Base-by-base conservation (phyloP, 92 coral and sea anemone species). In the Zoanthus sansibaricus region DNA sequence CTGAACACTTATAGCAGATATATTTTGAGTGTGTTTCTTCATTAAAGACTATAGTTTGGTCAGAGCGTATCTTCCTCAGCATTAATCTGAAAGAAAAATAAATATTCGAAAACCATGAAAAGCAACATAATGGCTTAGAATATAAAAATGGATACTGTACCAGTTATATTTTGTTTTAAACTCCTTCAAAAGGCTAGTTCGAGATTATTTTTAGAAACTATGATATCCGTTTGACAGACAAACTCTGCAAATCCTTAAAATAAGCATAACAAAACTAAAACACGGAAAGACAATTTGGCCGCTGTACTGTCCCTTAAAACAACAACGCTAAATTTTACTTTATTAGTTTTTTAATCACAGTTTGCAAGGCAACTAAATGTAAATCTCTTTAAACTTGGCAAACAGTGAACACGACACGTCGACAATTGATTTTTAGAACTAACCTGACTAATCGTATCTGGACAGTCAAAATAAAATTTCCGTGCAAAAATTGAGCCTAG, bases 61-160 rank as follows among this genome's bases (percentile, higher is more conserved):
- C 70, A 62, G 15, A 20, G 37, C 62, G 46, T 20, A 66, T 66
- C 85, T 80, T 64, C 56, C 59, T 66, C 74, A 80, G 66, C 13
- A 44, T 66, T 80, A 10, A 66, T 80, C 85, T 80, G 85, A 56
- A 80, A 79, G 72, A 66, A 80, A 80, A 80, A 80, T 12, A 68
- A 59, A 42, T 11, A 58, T 58, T 14, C 66, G 5, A 66, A 76
- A 76, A 52, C 44, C 51, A 80, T 80, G 46, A 46, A 15, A 20
- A 30, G 75, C 21, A 46, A 42, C 58, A 44, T 54, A 80, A 74
- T 80, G 46, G 75, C 61, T 80, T 21, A 46, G 64, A 80, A 66
- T 64, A 80, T 66, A 48, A 46, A 42, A 80, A 13, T 66, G 85
- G 46, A 46, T 66, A 80, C 75, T 20, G 21, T 62, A 47, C 75